Evolutionary conservation across 2,888 invertebrate species (phyloP), one percentile per base, ranked within the genome.

Genomic region (Polydrusus cervinus): DNA sequence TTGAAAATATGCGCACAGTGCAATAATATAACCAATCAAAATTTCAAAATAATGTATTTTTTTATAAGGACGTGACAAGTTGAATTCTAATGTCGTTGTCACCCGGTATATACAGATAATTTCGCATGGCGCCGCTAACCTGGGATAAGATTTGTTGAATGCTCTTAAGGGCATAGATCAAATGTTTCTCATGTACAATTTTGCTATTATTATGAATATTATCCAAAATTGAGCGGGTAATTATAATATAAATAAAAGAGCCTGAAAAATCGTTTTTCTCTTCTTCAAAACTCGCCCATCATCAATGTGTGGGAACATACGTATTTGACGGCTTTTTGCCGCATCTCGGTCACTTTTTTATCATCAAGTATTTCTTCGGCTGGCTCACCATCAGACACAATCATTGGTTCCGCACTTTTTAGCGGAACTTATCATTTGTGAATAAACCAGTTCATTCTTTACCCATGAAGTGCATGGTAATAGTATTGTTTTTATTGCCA

Each of bases 331-430:
- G 47, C 64, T 72, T 75, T 71, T 76, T 73, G 25, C 60, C 47
- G n/a, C 68, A 69, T 61, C 43, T 60, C 60, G 57, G 34, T 34
- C 34, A 34, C 34, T 34, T 71, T 74, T 70, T 76, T 74, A 43
- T 53, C 51, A 16, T 34, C 34, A 34, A 34, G 34, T 34, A 34
- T 34, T 34, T 72, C 66, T 47, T 45, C 53, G 53, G 38, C 62
- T 61, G 65, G 71, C 65, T 76, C 76, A 76, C 65, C 78, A 73
- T 74, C 78, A 69, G 75, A 66, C 72, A 16, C 47, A 13, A 25
- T 45, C 71, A 79, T 80, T 78, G 68, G 80, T 78, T 79, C 76
- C 79, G 74, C 72, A 55, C 74, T 78, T 80, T 79, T 80, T 77
- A 72, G 70, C 71, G 71, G 73, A 77, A 76, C 75, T 77, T 77